phyloP scores from a whole-genome alignment of 2,888 invertebrate genomes.

The Leucophenga maculata region DNA sequence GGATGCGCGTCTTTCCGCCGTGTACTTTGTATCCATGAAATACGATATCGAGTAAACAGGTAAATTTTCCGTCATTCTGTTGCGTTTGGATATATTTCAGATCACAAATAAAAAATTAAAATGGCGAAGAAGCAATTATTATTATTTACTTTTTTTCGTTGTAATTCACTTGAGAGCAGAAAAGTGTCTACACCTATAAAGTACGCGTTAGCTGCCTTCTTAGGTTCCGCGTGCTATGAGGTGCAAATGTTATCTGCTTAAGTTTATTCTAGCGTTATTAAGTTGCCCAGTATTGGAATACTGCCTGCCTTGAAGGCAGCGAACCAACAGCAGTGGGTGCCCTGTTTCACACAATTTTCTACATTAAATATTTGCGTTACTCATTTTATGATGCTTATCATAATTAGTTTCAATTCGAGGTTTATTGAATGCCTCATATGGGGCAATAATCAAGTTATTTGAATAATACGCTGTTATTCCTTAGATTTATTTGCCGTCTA shows the following conservation, averaged over 20 bases:
- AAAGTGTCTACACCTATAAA: no score
- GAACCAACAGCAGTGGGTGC: not conserved
- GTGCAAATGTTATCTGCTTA: constrained; percentile 34
- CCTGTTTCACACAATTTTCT: not conserved
- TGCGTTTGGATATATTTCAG: not conserved
- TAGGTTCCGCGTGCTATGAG: constrained; percentile 24
- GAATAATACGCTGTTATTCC: no score
- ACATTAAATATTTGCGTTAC: constrained; percentile 38
- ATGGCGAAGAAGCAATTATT: not conserved
- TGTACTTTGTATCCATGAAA: constrained; percentile 55
- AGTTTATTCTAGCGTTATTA: constrained; percentile 28
- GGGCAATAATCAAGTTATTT: no score
- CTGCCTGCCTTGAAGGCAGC: constrained; percentile 20
- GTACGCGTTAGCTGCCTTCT: no score
- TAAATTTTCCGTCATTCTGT: constrained; percentile 53
- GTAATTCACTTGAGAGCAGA: not conserved
- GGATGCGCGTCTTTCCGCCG: constrained; percentile 29
- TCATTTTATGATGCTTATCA: constrained; percentile 47
- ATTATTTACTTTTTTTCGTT: not conserved
- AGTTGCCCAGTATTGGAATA: constrained; percentile 21
- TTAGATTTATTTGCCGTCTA: no score
- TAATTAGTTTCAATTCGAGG: constrained; percentile 58
- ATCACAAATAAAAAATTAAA: not conserved
- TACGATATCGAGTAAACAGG: constrained; percentile 64
- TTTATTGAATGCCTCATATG: not conserved